phyloP scores from a whole-genome alignment of 1,140 invertebrate genomes.

The Brachionus manjavacas region DNA sequence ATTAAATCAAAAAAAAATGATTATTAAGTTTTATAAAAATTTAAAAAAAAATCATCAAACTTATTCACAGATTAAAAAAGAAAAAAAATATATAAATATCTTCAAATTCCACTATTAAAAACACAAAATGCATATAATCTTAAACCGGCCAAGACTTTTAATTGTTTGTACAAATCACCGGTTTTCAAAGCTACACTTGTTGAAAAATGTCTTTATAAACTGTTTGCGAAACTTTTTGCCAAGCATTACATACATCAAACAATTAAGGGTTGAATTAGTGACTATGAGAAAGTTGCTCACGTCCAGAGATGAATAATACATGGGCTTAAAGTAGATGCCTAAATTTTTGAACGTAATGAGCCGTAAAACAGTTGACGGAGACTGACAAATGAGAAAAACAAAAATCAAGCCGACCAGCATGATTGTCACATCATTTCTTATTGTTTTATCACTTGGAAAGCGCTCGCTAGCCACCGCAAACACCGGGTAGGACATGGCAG shows the following conservation, averaged over 20 bases:
- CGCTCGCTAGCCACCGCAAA: neutral
- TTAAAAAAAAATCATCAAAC: neutral
- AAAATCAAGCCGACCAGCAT: conserved; percentile 34
- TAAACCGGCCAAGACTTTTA: neutral
- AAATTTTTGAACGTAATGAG: conserved; percentile 36
- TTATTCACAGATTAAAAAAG: neutral
- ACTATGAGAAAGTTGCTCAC: conserved; percentile 40
- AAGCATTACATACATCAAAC: conserved; percentile 36
- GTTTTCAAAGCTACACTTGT: neutral
- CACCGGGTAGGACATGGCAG: neutral
- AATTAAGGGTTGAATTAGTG: conserved; percentile 39
- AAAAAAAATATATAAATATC: neutral
- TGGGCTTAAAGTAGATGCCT: conserved; percentile 8
- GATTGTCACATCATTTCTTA: conserved; percentile 40
- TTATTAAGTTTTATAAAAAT: neutral
- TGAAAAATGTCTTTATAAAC: conserved; percentile 35
- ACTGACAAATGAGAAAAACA: conserved; percentile 35
- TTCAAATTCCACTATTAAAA: neutral
- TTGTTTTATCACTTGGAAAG: neutral
- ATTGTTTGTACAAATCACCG: neutral
- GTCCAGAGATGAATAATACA: conserved; percentile 38
- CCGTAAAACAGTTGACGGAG: conserved; percentile 13
- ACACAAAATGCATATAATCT: neutral
- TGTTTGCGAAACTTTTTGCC: conserved; percentile 37
- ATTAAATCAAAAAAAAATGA: neutral